Percentiles rank a stretch among this genome's conserved stretches.
Conservation (phyloP, 1,140 invertebrate genomes). For the Cotesia chilonis region DNA sequence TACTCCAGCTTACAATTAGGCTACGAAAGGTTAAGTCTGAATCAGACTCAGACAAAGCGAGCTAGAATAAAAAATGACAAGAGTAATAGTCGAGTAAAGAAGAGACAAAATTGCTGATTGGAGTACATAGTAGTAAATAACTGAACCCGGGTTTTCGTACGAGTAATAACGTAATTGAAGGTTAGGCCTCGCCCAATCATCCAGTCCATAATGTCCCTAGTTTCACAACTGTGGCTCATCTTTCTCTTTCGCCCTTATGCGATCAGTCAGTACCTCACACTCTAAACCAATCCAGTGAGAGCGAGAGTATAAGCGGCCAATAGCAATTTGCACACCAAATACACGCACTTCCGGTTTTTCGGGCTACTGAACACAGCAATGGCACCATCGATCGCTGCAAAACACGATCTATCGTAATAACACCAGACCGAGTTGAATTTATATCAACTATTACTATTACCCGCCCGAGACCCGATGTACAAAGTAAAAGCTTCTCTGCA, state of each 20-base stretch:
- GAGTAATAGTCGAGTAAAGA: background rate
- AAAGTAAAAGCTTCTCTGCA: background rate
- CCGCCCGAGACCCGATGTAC: too few relatives aligned
- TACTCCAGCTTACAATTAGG: background rate
- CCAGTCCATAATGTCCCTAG: too few relatives aligned
- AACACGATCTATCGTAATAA: constrained; percentile 18
- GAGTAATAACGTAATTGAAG: constrained; percentile 52
- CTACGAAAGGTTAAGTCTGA: constrained; percentile 4
- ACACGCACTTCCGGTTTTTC: constrained; percentile 43
- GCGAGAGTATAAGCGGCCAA: constrained; percentile 16
- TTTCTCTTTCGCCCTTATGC: too few relatives aligned
- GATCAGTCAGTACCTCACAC: too few relatives aligned
- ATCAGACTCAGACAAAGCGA: constrained; percentile 17
- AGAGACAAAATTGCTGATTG: background rate
- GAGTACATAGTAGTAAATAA: background rate
- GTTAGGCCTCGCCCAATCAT: constrained; percentile 24
- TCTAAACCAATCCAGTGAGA: too few relatives aligned
- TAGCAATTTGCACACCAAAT: constrained; percentile 46
- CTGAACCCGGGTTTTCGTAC: background rate
- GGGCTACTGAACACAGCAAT: background rate
- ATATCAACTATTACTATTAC: too few relatives aligned
- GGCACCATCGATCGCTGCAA: background rate
- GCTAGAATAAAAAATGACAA: background rate
- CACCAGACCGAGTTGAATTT: too few relatives aligned
- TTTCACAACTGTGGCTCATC: too few relatives aligned